These are phyloP conservation scores for Drosophila pectinifera DNA, from an alignment of 1,140 invertebrate species.

Conservation along the genomic window DNA sequence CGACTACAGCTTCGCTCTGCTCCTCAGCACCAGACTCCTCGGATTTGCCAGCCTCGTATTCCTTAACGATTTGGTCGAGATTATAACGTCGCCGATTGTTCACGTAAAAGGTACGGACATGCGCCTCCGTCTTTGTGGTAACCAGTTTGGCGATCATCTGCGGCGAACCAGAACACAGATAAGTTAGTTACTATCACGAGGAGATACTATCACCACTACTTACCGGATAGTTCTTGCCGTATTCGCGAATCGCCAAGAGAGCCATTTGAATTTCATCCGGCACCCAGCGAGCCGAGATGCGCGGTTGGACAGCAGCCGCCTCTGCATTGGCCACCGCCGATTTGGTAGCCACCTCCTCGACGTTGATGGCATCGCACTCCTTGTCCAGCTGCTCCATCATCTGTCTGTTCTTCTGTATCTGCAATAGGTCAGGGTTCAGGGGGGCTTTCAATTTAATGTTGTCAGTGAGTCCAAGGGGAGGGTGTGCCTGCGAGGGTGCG, in stretches of 20 bases:
- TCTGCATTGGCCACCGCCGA: conserved; percentile 87
- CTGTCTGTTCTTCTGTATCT: conserved; percentile 98
- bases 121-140: conserved; percentile 97
- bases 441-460: conserved; percentile 60
- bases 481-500: conserved; percentile 1
- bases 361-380: conserved; percentile 67
- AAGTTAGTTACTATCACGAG: background rate
- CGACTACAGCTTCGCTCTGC: conserved; percentile 24
- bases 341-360: conserved; percentile 40
- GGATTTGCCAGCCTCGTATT: conserved; percentile 89
- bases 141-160: conserved; percentile 96
- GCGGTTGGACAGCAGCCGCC: conserved; percentile 86
- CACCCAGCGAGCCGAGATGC: conserved; percentile 95
- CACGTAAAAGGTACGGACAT: conserved; percentile 95
- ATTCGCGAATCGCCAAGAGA: conserved; percentile 96
- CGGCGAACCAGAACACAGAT: background rate
- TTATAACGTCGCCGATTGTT: conserved; percentile 96
- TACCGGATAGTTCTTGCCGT: conserved; percentile 96
- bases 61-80: conserved; percentile 94
- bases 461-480: conserved; percentile 25
- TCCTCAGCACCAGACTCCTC: conserved; percentile 51
- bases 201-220: background rate
- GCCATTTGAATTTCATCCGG: conserved; percentile 96
- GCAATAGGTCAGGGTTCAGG: conserved; percentile 59
- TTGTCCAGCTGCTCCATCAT: conserved; percentile 93